Base-by-base conservation (phyloP, 35 echinoderm and acorn worm genomes). In the Ptychodera flava region DNA sequence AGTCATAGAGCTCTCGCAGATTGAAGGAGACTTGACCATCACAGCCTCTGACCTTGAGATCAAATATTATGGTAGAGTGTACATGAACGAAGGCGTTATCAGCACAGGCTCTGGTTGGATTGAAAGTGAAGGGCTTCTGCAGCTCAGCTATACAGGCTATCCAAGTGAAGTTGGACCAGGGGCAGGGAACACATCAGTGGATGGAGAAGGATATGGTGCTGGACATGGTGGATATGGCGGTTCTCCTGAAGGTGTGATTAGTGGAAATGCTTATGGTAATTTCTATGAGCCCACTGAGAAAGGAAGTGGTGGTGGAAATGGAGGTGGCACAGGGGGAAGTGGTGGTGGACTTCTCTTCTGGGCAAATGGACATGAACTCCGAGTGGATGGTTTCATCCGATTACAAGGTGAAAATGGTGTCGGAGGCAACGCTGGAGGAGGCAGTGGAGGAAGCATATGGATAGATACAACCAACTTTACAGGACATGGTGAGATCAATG, bases 161-260 rank as follows among this genome's bases (percentile, higher is more conserved):
- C 78, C 31, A 77, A 16, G 78, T 52, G 84, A 91, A 80, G 33
- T 31, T 33, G 94, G 94, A 45, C 85, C 94, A 32, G 94, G 94
- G 36, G 79, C 38, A 86, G 94, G 94, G 1, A 90, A 81, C 80
- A 90, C 94, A 14, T 85, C 91, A 30, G 84, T 29, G 34, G 84
- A 92, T 36, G 85, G 88, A 1, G 35, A 85, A 30, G 94, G 94
- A 32, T 79, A 80, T 81, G 94, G 94, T 45, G 94, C 88, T n/a
- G 94, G 94, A 31, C 91, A 93, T 88, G 94, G 94, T 82, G 94
- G 94, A 1, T 78, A 90, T 85, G 94, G 94, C 77, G 94, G 94
- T 77, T 91, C 88, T 64, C 94, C 94, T 75, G 85, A 93, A 33
- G 88, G 91, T 35, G 28, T 78, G 1, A 80, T 85, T 38, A 91